Evolutionary conservation across 2,888 invertebrate genomes (phyloP).

Genomic region (Pasiphila rectangulata): DNA sequence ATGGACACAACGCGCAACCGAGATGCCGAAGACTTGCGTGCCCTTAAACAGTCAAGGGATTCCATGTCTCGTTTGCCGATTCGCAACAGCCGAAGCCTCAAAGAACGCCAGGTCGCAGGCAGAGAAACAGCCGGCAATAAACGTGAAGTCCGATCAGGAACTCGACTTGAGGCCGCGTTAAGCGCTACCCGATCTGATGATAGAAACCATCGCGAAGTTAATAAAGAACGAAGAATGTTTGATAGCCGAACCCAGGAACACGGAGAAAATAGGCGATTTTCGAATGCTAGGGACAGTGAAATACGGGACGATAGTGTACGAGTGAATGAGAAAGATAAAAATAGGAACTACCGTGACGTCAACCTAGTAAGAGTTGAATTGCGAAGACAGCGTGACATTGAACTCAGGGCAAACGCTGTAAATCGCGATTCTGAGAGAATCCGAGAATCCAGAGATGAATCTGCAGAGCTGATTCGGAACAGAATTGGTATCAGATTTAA

Average conservation of each 20-base stretch:
- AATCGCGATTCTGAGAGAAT: constrained; percentile 10
- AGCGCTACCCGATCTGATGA: constrained; percentile 8
- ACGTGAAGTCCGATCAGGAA: constrained; percentile 11
- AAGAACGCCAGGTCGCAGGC: constrained; percentile 13
- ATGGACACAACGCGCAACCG: constrained; percentile 19
- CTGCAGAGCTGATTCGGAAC: not conserved
- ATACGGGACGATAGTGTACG: not conserved
- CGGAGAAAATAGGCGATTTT: constrained; percentile 11
- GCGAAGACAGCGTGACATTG: constrained; percentile 10
- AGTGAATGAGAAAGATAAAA: constrained; percentile 1
- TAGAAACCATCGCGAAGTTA: constrained; percentile 18
- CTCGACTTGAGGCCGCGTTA: constrained; percentile 17
- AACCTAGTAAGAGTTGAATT: constrained; percentile 4
- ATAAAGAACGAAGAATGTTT: constrained; percentile 12
- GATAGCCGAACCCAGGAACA: constrained; percentile 14
- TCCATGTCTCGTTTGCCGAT: constrained; percentile 20
- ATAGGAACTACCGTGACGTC: constrained; percentile 2
- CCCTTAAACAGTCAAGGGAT: constrained; percentile 10
- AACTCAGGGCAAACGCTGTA: constrained; percentile 2
- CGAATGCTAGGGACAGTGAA: constrained; percentile 13
- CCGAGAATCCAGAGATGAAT: constrained; percentile 1
- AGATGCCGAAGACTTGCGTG: constrained; percentile 3
- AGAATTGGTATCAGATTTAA: constrained; percentile 10
- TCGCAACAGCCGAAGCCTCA: constrained; percentile 12
- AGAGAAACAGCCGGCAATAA: constrained; percentile 8